Evolutionary conservation across 2,888 invertebrate genomes (phyloP).

Genomic region (Melangyna quadrimaculata): DNA sequence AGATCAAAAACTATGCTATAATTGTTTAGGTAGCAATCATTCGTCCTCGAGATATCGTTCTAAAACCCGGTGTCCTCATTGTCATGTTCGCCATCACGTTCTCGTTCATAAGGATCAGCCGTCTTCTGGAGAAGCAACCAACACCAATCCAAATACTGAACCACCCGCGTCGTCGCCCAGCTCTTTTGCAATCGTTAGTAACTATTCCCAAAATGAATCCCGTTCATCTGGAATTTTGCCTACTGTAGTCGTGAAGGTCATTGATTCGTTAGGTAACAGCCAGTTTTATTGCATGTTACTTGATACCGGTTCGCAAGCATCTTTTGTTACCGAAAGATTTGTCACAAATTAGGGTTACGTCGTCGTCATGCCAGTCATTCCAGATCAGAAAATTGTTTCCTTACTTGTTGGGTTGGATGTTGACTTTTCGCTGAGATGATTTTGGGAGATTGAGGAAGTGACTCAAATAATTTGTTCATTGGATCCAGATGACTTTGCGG

Average conservation of each 20-base stretch:
- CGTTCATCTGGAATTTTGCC: slow-evolving; percentile 1
- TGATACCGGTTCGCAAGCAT: neutral
- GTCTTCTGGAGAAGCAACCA: neutral
- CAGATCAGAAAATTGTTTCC: neutral
- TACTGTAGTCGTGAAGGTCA: slow-evolving; percentile 7
- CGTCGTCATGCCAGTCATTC: neutral
- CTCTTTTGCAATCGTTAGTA: neutral
- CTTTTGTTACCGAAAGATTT: neutral
- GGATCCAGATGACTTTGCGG: too few relatives aligned
- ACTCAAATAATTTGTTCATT: neutral
- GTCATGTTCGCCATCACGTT: slow-evolving; percentile 8
- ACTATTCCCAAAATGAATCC: neutral
- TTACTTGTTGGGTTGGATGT: neutral
- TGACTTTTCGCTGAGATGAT: neutral
- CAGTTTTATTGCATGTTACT: neutral
- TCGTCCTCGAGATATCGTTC: slow-evolving; percentile 22
- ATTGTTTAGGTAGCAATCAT: slow-evolving; percentile 14
- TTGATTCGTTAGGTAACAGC: neutral
- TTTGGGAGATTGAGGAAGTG: neutral
- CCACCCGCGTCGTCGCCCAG: neutral
- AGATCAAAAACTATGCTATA: slow-evolving; percentile 23
- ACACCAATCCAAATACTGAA: neutral
- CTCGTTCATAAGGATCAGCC: neutral
- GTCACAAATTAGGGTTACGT: neutral
- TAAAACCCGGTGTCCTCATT: slow-evolving; percentile 17